A percentile compares a stretch with the other conserved stretches of the same genome.
Conservation (phyloP, 2,797 vertebrate genomes). For the Lophius americanus region DNA sequence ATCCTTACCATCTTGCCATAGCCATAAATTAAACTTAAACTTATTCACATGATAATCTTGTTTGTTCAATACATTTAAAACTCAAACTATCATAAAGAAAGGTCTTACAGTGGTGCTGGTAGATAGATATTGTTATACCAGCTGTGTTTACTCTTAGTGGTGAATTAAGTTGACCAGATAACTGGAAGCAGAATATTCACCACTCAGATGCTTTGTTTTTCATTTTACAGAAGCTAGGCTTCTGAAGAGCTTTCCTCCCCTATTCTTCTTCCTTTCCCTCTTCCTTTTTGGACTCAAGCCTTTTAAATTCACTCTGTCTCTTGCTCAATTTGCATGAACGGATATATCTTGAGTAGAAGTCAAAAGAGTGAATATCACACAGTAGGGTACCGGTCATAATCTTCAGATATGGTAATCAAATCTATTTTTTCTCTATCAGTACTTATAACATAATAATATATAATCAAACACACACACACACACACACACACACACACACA, state of each 20-base stretch:
- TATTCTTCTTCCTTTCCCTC: conserved; percentile 27
- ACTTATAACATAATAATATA: conserved; percentile 50
- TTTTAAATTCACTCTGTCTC: conserved; percentile 50
- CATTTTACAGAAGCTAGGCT: conserved; percentile 32
- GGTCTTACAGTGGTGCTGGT: no score
- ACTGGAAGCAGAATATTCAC: neutral
- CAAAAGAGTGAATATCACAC: conserved; percentile 53
- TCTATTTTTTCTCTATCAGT: conserved; percentile 48
- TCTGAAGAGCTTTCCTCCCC: conserved; percentile 39
- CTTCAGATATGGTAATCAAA: conserved; percentile 73
- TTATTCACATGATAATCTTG: neutral
- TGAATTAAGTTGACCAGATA: neutral
- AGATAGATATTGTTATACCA: no score
- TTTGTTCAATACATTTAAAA: neutral
- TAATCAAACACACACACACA: conserved; percentile 46
- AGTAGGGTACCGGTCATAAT: conserved; percentile 48
- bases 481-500: conserved; percentile 18
- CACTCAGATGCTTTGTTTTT: conserved; percentile 34
- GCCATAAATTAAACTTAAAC: no score
- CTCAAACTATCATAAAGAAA: neutral
- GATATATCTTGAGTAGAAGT: conserved; percentile 54
- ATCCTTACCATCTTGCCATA: neutral
- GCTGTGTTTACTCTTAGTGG: no score
- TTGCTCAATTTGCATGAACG: conserved; percentile 49
- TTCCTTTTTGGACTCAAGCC: conserved; percentile 32